Evolutionary conservation across 2,888 invertebrate genomes (phyloP), one percentile per base, ranked within the genome.

Genomic region (Darwinula stevensoni): DNA sequence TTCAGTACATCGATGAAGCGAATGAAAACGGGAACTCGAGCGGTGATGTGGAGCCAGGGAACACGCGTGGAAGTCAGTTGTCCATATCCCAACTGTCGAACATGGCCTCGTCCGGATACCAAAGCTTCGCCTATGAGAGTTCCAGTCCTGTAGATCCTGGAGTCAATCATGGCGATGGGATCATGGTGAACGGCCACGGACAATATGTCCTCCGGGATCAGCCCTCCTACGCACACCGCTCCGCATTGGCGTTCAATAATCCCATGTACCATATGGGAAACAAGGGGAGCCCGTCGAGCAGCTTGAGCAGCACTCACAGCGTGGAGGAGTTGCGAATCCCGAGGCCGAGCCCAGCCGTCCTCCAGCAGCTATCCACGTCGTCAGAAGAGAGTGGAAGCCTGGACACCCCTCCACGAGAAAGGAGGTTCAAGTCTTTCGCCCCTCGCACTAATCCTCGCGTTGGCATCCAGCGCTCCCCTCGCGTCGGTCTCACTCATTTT

Each of bases 121-220:
- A 78, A 53, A 76, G 76, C 44, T 73, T 76, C 45, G 73, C 73
- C 22, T 74, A 73, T 51, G 75, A 75, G 50, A 75, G 74, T 40
- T 73, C 70, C 42, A 75, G 74, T 48, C 76, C 76, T 27, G 67
- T 74, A 14, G 76, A 76, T 47, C 42, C 42, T 16, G 59, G 63
- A 34, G 57, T 37, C 22, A 22, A 22, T n/a, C 22, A 22, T n/a
- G 22, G n/a, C n/a, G 22, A 6, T 22, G 22, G 9, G 9, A 22
- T 6, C n/a, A 22, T 9, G 9, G 22, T 6, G 22, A 22, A n/a
- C 22, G 22, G 22, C 9, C 6, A 22, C 22, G 22, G 22, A 22
- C 22, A 22, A 6, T n/a, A 22, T 22, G 9, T 9, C 22, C 9
- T 22, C n/a, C n/a, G 9, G 6, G n/a, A n/a, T n/a, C n/a, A n/a